phyloP scores from a whole-genome alignment of 1,140 invertebrate species.

The Ceratina japonica region DNA sequence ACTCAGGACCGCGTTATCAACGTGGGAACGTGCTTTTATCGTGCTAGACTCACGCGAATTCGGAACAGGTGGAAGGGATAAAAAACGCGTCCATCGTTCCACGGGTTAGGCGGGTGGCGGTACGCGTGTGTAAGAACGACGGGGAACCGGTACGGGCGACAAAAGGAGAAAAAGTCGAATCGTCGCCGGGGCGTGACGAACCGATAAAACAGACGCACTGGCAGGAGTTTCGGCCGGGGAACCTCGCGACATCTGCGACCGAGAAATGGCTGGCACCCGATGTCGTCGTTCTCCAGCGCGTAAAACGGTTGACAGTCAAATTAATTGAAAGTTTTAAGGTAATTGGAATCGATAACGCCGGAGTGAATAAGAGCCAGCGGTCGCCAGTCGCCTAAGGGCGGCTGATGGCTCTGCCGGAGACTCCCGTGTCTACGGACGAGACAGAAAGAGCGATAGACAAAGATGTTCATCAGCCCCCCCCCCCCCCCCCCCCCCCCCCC shows the following conservation, averaged over 20 bases:
- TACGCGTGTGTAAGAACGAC: not conserved
- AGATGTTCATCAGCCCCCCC: not conserved
- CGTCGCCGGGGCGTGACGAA: constrained; percentile 71
- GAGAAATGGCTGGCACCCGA: constrained; percentile 53
- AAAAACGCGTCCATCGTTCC: not conserved
- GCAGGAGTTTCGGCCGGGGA: constrained; percentile 19
- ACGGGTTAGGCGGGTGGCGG: not conserved
- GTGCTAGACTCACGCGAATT: not conserved
- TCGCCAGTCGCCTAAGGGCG: constrained; percentile 1
- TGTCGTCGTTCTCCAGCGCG: constrained; percentile 37
- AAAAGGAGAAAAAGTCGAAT: constrained; percentile 71
- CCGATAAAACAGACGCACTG: constrained; percentile 69
- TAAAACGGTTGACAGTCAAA: constrained; percentile 69
- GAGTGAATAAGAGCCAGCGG: constrained; percentile 59
- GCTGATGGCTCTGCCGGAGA: constrained; percentile 5
- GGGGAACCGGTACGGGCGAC: constrained; percentile 8
- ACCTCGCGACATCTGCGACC: constrained; percentile 58
- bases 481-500: too few relatives aligned
- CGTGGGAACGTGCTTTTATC: constrained; percentile 1
- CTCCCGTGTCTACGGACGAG: not conserved
- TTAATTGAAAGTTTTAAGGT: constrained; percentile 76
- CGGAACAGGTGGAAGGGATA: not conserved
- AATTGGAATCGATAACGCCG: constrained; percentile 72
- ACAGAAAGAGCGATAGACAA: constrained; percentile 8
- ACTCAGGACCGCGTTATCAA: not conserved